phyloP scores from a whole-genome alignment of 2,888 invertebrate genomes.

The Leucophora obtusa region DNA sequence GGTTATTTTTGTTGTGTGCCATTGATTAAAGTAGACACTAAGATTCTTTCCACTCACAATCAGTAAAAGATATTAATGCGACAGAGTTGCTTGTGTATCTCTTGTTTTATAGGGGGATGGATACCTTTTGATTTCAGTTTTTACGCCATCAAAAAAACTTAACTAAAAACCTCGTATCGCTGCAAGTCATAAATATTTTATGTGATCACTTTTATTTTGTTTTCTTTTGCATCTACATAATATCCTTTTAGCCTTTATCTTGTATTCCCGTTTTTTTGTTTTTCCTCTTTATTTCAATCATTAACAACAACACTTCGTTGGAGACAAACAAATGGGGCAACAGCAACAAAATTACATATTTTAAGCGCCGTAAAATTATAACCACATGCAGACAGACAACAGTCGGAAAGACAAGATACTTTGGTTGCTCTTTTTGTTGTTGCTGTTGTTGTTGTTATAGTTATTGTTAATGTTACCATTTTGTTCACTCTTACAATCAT shows the following conservation, averaged over 20 bases:
- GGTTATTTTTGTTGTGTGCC: conserved; percentile 55
- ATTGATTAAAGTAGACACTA: conserved; percentile 56
- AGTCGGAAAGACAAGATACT: conserved; percentile 5
- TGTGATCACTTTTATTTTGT: conserved; percentile 21
- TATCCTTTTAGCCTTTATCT: neutral
- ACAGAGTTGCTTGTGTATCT: neutral
- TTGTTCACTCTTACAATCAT: conserved; percentile 57
- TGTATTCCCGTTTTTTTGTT: neutral
- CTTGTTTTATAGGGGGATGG: too few relatives aligned
- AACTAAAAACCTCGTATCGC: conserved; percentile 11
- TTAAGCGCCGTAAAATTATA: conserved; percentile 60
- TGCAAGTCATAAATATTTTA: conserved; percentile 34
- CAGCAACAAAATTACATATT: conserved; percentile 37
- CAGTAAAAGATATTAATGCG: neutral
- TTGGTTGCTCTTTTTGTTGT: conserved; percentile 20
- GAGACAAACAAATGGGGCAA: conserved; percentile 30
- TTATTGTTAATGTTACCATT: conserved; percentile 54
- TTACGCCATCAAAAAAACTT: neutral
- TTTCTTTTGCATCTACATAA: neutral
- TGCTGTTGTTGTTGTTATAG: conserved; percentile 34
- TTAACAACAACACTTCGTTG: conserved; percentile 52
- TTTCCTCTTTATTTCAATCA: conserved; percentile 44
- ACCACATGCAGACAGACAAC: conserved; percentile 16
- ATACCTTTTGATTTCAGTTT: neutral
- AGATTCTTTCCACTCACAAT: conserved; percentile 26